These are phyloP conservation scores for Melinaea menophilus DNA, from an alignment of 2,888 invertebrate species.

Conservation along the genomic window DNA sequence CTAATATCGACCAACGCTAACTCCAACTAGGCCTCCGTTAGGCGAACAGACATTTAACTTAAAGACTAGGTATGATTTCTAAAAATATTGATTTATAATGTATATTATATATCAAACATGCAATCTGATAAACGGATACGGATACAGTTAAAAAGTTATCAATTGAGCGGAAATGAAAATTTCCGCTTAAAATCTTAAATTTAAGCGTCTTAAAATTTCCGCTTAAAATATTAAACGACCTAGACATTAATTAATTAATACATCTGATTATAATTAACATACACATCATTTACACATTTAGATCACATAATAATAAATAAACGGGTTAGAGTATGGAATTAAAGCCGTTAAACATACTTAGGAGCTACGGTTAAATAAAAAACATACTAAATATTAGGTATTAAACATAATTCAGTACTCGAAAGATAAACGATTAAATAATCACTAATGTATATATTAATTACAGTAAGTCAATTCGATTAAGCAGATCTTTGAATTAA, in stretches of 20 bases:
- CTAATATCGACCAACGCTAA: too few relatives aligned
- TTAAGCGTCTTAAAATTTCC: not conserved
- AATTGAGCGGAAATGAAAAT: too few relatives aligned
- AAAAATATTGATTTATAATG: not conserved
- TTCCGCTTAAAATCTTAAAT: too few relatives aligned
- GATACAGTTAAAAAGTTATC: too few relatives aligned
- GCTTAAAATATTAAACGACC: not conserved
- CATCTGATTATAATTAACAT: not conserved
- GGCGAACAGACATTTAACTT: not conserved
- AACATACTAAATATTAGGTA: conserved; percentile 32
- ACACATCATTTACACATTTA: conserved; percentile 12
- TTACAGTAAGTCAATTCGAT: conserved; percentile 9
- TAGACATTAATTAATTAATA: not conserved
- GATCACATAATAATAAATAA: conserved; percentile 24
- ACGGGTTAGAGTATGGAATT: conserved; percentile 40
- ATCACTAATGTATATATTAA: conserved; percentile 8
- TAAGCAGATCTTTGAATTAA: conserved; percentile 38
- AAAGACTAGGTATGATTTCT: conserved; percentile 1
- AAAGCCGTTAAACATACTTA: conserved; percentile 51
- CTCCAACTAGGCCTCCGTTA: not conserved
- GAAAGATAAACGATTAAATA: not conserved
- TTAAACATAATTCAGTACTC: conserved; percentile 18
- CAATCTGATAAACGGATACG: not conserved
- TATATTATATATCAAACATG: not conserved
- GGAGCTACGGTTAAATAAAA: conserved; percentile 32